A percentile compares a stretch with the other conserved stretches of the same genome.
Evolutionary conservation across 2,113 vertebrate species (phyloP).

Genomic region (Phaethornis superciliosus): DNA sequence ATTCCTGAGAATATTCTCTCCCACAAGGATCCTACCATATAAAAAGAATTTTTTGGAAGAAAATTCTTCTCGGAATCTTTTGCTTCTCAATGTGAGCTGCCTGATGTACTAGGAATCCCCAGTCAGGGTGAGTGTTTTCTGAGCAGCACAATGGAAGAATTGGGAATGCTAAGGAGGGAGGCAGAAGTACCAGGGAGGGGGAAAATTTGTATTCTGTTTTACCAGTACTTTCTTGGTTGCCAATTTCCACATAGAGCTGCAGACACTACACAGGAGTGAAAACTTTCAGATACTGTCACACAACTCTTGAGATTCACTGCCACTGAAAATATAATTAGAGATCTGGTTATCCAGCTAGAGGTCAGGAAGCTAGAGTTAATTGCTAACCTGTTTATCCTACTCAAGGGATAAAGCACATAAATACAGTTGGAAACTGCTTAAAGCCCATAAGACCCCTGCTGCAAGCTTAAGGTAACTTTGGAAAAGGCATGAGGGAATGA

Average conservation of each 20-base stretch:
- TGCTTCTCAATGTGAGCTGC: background rate
- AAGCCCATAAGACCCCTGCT: slow-evolving; percentile 47
- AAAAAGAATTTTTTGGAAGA: background rate
- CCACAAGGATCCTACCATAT: background rate
- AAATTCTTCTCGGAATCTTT: background rate
- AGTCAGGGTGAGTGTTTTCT: background rate
- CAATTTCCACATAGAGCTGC: background rate
- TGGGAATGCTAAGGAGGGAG: background rate
- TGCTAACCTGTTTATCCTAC: slow-evolving; percentile 74
- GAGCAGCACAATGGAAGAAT: background rate
- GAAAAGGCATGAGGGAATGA: background rate
- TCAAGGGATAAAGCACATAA: slow-evolving; percentile 65
- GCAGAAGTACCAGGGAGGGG: background rate
- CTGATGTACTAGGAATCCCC: background rate
- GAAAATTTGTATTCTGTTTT: background rate
- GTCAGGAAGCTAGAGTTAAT: slow-evolving; percentile 71
- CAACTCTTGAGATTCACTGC: slow-evolving; percentile 59
- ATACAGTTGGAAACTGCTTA: slow-evolving; percentile 62
- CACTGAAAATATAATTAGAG: slow-evolving; percentile 69
- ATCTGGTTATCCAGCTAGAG: slow-evolving; percentile 69
- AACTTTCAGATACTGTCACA: slow-evolving; percentile 35
- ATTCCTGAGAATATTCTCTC: background rate
- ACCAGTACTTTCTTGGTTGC: background rate
- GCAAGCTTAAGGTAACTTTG: slow-evolving; percentile 5
- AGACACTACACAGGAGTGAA: background rate